Evolutionary conservation across 2,113 vertebrate genomes (phyloP), one percentile per base, ranked within the genome.

Genomic region (Castor canadensis): DNA sequence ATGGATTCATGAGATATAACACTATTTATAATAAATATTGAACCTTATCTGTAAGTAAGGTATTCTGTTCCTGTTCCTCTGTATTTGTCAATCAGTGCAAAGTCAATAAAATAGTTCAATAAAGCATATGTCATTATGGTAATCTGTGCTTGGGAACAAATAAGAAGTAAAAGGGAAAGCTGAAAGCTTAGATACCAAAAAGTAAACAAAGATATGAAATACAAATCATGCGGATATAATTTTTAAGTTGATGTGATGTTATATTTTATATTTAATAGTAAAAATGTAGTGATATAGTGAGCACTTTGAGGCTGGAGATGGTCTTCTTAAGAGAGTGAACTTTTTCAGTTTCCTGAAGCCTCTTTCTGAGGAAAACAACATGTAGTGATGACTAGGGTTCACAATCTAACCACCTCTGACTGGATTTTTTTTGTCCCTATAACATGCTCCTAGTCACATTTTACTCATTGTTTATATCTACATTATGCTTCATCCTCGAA

Each of bases 31-130:
- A 96, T 69, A 97, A 96, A 71, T 45, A 94, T 40, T 62, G 66
- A 97, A 72, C 49, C 94, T 91, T 97, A 97, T 95, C 97, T 98
- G 91, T 98, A 97, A 97, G 96, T 97, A 97, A 98, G 94, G 94
- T 77, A 95, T 96, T 71, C 35, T 94, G 6, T 62, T 96, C 93
- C 80, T 96, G 12, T 96, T 97, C 93, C 64, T 95, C 45, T 97
- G 26, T 43, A 13, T 77, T 96, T 97, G 97, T 80, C 90, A 91
- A 91, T 81, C 73, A 95, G 47, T 94, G 38, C 40, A 87, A 91
- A 87, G 26, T n/a, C 66, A 93, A 47, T 73, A 47, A n/a, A 75
- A 83, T 1, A 75, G 9, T n/a, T 1, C 12, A 52, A 84, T 12
- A 32, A 69, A 73, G 13, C 17, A 95, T 56, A 56, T 96, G 72